These are phyloP conservation scores for Hydrotaea cyrtoneurina DNA, from an alignment of 2,888 invertebrate genomes.

Conservation along the genomic window DNA sequence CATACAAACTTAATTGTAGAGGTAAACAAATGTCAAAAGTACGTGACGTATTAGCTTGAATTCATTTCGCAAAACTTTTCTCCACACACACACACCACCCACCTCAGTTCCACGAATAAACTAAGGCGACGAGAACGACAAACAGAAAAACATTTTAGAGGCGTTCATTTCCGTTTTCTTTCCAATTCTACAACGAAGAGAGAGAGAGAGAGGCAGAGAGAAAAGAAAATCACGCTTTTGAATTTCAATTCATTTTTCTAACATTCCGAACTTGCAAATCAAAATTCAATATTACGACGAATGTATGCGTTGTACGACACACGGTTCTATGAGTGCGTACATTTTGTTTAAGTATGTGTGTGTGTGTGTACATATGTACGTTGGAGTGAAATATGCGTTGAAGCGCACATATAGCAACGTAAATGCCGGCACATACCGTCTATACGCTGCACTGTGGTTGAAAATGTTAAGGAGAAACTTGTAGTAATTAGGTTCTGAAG, in stretches of 20 bases:
- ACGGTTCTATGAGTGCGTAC: background rate
- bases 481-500: too few species aligned
- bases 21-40: conserved; percentile 65
- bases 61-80: conserved; percentile 69
- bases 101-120: conserved; percentile 53
- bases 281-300: conserved; percentile 52
- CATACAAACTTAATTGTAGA: conserved; percentile 60
- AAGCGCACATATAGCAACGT: conserved; percentile 5
- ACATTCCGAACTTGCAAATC: conserved; percentile 49
- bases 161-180: conserved; percentile 64
- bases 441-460: background rate
- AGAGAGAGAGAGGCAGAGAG: conserved; percentile 29
- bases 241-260: conserved; percentile 58
- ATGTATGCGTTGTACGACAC: background rate
- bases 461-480: too few species aligned
- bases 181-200: too few species aligned
- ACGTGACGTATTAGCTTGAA: conserved; percentile 59
- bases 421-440: conserved; percentile 24
- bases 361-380: conserved; percentile 1
- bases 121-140: background rate
- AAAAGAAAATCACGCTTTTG: conserved; percentile 65
- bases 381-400: conserved; percentile 56
- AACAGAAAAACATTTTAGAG: conserved; percentile 52
- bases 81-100: conserved; percentile 55
- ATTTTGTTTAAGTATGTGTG: background rate